Evolutionary conservation across 2,797 vertebrate genomes (phyloP), one percentile per base, ranked within the genome.

Genomic region (Margarornis squamiger): DNA sequence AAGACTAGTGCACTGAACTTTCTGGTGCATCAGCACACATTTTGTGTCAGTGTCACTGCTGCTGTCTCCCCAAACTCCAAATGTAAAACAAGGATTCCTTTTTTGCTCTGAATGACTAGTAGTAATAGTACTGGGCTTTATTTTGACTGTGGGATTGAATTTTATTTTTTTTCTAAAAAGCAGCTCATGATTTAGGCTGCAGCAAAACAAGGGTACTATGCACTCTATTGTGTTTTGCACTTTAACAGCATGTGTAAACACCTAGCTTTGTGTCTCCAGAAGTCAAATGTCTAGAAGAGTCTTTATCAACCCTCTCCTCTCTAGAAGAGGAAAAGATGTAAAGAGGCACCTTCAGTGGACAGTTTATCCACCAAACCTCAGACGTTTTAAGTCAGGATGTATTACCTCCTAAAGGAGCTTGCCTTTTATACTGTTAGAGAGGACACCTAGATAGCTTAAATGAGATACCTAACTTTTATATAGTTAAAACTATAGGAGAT

Each of bases 131-230:
- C 6, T 29, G 13, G 74, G 17, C 14, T 79, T 75, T 78, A 78
- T 38, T 57, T 65, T 4, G 3, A 23, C 12, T 68, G 14, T 21
- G 52, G 18, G 27, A 36, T 26, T 59, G 29, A 54, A 49, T 52
- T 87, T 34, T 30, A 13, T 29, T 48, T 24, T n/a, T 73, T 66
- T 62, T 59, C 32, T 48, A 57, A 59, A 73, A 73, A 36, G 21
- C 0, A 0, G 12, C 9, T 52, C 10, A 24, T 55, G 19, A 70
- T 1, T 1, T 14, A 83, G 17, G 5, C 26, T 79, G 38, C 24
- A 87, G 51, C 27, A 71, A 81, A 87, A 43, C 5, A 71, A 74
- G 16, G 8, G 14, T 45, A 34, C 66, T 77, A 29, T 5, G 9
- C 26, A 46, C 7, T 43, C 14, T 62, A n/a, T 59, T 45, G 10